phyloP scores from a whole-genome alignment of 2,888 invertebrate species.

The Gandaritis pyraliata region DNA sequence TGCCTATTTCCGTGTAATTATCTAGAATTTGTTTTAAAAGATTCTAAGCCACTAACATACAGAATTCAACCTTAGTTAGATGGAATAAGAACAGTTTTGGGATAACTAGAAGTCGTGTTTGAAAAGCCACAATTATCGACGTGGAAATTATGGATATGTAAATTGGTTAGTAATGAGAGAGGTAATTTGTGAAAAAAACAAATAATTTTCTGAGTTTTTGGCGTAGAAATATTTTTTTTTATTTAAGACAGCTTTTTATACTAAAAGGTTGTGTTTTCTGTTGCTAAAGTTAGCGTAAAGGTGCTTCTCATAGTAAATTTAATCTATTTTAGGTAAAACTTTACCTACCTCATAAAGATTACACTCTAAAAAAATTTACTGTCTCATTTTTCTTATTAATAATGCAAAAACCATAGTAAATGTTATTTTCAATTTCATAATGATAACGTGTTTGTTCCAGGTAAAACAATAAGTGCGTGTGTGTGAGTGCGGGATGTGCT shows the following conservation, averaged over 20 bases:
- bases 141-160: slow-evolving; percentile 5
- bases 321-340: too few relatives aligned
- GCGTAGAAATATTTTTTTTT: too few relatives aligned
- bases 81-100: neutral
- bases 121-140: slow-evolving; percentile 9
- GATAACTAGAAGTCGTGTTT: neutral
- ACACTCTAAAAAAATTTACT: too few relatives aligned
- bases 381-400: neutral
- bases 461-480: slow-evolving; percentile 54
- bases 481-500: slow-evolving; percentile 51
- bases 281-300: too few relatives aligned
- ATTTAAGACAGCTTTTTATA: too few relatives aligned
- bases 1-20: slow-evolving; percentile 40
- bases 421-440: too few relatives aligned
- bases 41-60: neutral
- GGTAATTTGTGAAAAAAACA: neutral
- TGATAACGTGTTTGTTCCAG: slow-evolving; percentile 55
- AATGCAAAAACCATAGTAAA: too few relatives aligned
- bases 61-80: slow-evolving; percentile 18
- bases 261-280: too few relatives aligned
- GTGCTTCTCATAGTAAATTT: too few relatives aligned
- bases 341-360: too few relatives aligned
- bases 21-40: slow-evolving; percentile 6
- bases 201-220: neutral
- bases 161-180: slow-evolving; percentile 7